Evolutionary conservation across 2,113 vertebrate species (phyloP).

Genomic region (Cyanoramphus novaezelandiae): DNA sequence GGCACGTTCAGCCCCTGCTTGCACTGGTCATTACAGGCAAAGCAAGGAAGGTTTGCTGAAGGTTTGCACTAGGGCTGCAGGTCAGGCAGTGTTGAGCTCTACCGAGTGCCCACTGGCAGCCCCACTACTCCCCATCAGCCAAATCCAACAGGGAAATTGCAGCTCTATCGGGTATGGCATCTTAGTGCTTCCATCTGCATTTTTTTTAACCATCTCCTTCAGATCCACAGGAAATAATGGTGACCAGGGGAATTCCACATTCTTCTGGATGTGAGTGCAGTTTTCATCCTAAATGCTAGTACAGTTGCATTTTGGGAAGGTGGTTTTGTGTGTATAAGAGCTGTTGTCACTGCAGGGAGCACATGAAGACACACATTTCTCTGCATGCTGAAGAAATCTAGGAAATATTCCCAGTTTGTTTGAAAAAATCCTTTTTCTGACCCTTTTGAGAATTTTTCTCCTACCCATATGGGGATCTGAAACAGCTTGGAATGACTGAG

Average conservation of each 20-base stretch:
- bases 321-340: background rate
- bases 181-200: background rate
- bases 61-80: rapidly evolving
- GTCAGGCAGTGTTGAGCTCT: background rate
- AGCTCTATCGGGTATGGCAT: background rate
- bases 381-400: background rate
- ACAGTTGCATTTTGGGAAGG: background rate
- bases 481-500: background rate
- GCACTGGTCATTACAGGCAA: background rate
- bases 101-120: rapidly evolving
- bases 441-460: background rate
- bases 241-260: background rate
- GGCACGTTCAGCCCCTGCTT: background rate
- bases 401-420: background rate
- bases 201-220: background rate
- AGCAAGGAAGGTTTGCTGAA: background rate
- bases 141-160: background rate
- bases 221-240: background rate
- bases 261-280: background rate
- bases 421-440: background rate
- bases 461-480: background rate
- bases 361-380: background rate
- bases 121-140: rapidly evolving
- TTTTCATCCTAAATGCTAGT: background rate
- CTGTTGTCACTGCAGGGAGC: background rate